Evolutionary conservation across 2,113 vertebrate species (phyloP).

Genomic region (Sula dactylatra): DNA sequence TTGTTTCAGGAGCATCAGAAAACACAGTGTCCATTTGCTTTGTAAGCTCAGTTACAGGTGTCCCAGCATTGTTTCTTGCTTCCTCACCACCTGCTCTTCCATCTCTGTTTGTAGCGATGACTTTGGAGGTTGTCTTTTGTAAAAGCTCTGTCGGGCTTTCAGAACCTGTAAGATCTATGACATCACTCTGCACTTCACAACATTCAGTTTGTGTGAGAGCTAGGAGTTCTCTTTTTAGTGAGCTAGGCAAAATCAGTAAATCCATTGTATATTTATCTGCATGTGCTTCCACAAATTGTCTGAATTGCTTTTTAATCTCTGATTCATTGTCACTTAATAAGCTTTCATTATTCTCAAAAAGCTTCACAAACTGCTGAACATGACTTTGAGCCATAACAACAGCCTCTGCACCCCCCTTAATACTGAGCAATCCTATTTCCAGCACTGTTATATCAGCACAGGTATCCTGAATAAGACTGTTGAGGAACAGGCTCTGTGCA

Average conservation of each 20-base stretch:
- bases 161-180: constrained; percentile 32
- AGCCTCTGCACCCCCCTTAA: constrained; percentile 85
- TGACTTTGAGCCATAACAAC: constrained; percentile 96
- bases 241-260: constrained; percentile 90
- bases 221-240: constrained; percentile 90
- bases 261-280: constrained; percentile 96
- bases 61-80: constrained; percentile 84
- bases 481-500: constrained; percentile 86
- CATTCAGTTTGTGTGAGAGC: constrained; percentile 75
- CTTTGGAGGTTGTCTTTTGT: background rate
- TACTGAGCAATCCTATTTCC: constrained; percentile 83
- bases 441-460: constrained; percentile 87
- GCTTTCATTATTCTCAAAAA: constrained; percentile 87
- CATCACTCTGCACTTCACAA: background rate
- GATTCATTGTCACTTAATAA: constrained; percentile 82
- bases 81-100: constrained; percentile 65
- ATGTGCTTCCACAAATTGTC: constrained; percentile 87
- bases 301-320: constrained; percentile 87
- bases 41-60: constrained; percentile 91
- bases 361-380: constrained; percentile 91
- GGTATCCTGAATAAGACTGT: constrained; percentile 88
- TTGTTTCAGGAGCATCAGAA: constrained; percentile 71
- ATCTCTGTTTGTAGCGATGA: background rate
- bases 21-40: constrained; percentile 87
- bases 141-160: background rate